Evolutionary conservation across 2,888 invertebrate species (phyloP), one percentile per base, ranked within the genome.

Genomic region (Acleris sparsana): DNA sequence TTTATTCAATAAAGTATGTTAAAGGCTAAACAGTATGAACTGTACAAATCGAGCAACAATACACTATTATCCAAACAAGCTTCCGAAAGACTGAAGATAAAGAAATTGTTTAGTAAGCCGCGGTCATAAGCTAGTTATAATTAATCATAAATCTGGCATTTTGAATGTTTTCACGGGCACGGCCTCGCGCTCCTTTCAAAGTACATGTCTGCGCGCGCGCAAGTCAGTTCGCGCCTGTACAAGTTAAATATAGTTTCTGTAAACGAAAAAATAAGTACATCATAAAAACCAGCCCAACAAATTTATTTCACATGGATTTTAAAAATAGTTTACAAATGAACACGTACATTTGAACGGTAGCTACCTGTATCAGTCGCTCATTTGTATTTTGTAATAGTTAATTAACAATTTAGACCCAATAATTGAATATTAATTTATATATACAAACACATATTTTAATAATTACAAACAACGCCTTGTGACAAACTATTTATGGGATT

Each of bases 201-300:
- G 56, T 55, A 60, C 52, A 55, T 52, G 59, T 59, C 62, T 63
- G 63, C 18, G 59, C 58, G 11, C 62, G 53, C 51, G 48, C 58
- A 53, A 58, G 59, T 62, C 67, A 25, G 59, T 46, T 58, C 46
- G 61, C 64, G 58, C 57, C 58, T 62, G 43, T 64, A 51, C 63
- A 29, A 51, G 64, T 49, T 68, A 68, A 62, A 58, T 68, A 61
- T 64, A 68, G 65, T 62, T 65, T n/a, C 57, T 66, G 48, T 66
- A 66, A 66, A 66, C 66, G 22, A 52, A 62, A 57, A 57, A 66
- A 66, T 51, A 59, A 51, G 22, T 52, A 51, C 44, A 57, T 63
- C 46, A 57, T 39, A 57, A 57, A 55, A 33, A 53, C 17, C 29
- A 49, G 46, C 57, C 44, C 44, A 46, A 46, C 44, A 29, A n/a